A percentile compares a stretch with the other conserved stretches of the same genome.
Conservation (phyloP, 2,888 invertebrate species). For the Chymomyza fuscimana region DNA sequence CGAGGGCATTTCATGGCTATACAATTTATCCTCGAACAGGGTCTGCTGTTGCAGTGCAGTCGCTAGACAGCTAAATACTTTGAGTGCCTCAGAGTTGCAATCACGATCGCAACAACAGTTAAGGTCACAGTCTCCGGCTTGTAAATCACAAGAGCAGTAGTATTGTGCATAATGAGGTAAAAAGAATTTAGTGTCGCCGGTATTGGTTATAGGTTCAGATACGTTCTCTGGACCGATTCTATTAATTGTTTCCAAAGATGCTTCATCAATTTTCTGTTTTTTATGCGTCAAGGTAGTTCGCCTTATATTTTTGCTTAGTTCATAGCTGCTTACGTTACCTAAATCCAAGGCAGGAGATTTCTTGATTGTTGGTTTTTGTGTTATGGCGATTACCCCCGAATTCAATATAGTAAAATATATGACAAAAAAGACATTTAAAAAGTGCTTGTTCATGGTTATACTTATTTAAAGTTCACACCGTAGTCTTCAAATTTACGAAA, state of each 20-base stretch:
- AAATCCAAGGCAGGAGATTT: background rate
- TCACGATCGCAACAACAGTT: constrained; percentile 91
- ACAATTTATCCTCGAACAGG: constrained; percentile 67
- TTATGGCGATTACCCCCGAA: background rate
- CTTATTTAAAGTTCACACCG: constrained; percentile 85
- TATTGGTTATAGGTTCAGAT: no score
- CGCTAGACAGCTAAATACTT: constrained; percentile 69
- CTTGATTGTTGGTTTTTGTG: background rate
- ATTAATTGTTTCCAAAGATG: background rate
- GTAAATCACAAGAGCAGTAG: constrained; percentile 83
- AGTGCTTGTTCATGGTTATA: background rate
- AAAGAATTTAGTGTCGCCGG: constrained; percentile 22
- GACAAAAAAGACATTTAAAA: background rate
- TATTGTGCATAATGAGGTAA: constrained; percentile 41
- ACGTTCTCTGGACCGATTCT: background rate
- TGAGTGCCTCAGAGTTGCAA: constrained; percentile 80
- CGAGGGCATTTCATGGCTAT: constrained; percentile 74
- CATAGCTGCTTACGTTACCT: background rate
- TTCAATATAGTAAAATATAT: background rate
- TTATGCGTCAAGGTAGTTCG: background rate
- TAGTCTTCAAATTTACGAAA: constrained; percentile 90
- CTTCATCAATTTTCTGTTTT: background rate
- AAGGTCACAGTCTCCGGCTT: constrained; percentile 83
- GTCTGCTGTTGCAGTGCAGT: constrained; percentile 23
- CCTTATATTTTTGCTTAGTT: background rate